A percentile compares a stretch with the other conserved stretches of the same genome.
phyloP scores from a whole-genome alignment of 2,113 vertebrate genomes.

The Caranx ignobilis region DNA sequence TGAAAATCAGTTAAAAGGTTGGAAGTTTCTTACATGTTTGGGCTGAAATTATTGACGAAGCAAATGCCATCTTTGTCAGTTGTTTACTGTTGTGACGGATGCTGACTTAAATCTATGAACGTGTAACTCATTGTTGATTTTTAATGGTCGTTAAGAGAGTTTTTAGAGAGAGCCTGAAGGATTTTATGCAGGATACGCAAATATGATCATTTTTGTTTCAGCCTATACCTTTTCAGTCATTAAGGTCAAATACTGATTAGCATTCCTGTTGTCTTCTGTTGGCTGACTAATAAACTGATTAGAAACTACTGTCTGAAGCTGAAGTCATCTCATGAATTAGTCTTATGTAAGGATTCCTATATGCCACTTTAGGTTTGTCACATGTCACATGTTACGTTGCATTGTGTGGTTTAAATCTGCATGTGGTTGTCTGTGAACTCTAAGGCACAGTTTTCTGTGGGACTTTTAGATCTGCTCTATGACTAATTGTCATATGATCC shows the following conservation, averaged over 20 bases:
- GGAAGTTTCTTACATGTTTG: conserved; percentile 37
- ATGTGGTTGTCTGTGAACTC: background rate
- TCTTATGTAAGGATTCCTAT: background rate
- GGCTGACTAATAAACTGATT: background rate
- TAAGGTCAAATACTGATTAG: no score
- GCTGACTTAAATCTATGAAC: no score
- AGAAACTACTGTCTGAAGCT: background rate
- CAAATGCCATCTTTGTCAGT: conserved; percentile 30
- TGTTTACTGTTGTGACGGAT: conserved; percentile 20
- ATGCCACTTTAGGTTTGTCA: background rate
- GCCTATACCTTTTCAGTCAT: no score
- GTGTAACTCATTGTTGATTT: no score
- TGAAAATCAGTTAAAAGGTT: conserved; percentile 65
- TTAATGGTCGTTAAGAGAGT: no score
- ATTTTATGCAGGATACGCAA: no score
- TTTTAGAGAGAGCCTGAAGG: no score
- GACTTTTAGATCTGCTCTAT: conserved; percentile 6
- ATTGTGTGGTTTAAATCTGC: background rate
- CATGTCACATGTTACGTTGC: background rate
- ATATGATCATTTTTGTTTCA: no score
- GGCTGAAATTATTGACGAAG: conserved; percentile 42
- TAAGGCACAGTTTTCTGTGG: background rate
- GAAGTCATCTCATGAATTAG: background rate
- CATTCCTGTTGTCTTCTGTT: no score
- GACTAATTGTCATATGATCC: conserved; percentile 15